Base-by-base conservation (phyloP, 2,888 invertebrate species). In the Erebia epiphron region DNA sequence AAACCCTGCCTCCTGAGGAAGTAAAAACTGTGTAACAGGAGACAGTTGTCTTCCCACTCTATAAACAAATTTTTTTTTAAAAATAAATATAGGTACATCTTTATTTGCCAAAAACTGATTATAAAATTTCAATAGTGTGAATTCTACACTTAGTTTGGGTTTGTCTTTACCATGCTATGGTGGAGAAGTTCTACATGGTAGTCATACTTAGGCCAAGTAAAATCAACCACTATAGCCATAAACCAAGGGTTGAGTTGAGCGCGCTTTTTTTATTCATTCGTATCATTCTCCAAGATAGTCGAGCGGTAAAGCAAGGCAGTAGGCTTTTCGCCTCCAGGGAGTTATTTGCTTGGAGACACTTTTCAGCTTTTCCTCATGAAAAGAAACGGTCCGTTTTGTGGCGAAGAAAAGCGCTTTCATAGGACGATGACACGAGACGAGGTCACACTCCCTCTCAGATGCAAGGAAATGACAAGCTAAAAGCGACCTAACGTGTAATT, bases 331-430 rank as follows among this genome's bases (percentile, higher is more conserved):
- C 92, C 92, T 89, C 92, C 81, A 88, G 93, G 92, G 92, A 93
- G 90, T 90, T 91, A 92, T 92, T 91, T 92, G 93, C 91, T 89
- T 88, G 93, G 85, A 92, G 92, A 92, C 93, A 92, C 92, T 92
- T 92, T 92, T 91, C 91, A 92, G 90, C 88, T 90, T 91, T 91
- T 91, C 88, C 90, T 91, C 91, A 91, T 93, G 92, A 92, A 92
- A 92, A 92, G 93, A 91, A 92, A 92, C 90, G 88, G 90, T 87
- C 90, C 91, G 91, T 92, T 93, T 93, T 92, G 91, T 89, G 91
- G 90, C 84, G 85, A 90, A 92, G 91, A 92, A 92, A 93, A 87
- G 90, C 89, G 87, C 92, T 93, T 93, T 93, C 92, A 93, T 87
- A 89, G 92, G 91, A 92, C 93, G 93, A 92, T 92, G 92, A 93